Evolutionary conservation across 2,797 vertebrate genomes (phyloP), one percentile per base, ranked within the genome.

Genomic region (Synanceia verrucosa): DNA sequence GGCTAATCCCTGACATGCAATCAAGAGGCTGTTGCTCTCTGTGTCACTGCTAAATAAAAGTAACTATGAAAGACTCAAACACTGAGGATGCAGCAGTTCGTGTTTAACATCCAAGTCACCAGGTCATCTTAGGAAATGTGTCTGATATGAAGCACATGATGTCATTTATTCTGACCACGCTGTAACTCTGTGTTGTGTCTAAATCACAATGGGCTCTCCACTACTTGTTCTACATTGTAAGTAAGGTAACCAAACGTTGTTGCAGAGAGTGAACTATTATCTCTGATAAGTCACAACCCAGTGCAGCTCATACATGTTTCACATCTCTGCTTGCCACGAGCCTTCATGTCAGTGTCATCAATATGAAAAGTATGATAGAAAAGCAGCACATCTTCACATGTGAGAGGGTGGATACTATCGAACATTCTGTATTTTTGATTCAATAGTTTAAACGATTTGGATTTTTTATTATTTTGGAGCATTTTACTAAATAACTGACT

Each of bases 1-100:
- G 53, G 58, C 47, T 73, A 21, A 61, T 70, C 62, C 10, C 41
- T 55, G 53, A 68, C 66, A 58, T 57, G 71, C 53, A 51, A 50
- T 55, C 4, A 1, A 51, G 39, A 53, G 2, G 5, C 47, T 37
- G n/a, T 48, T 69, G n/a, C 48, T 69, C 29, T 48, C 29, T 46
- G 29, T 68, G 19, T 57, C 31, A 44, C 44, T 19, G 16, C 5
- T 33, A 39, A 41, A 64, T 47, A 2, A 33, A 47, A 28, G 46
- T n/a, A 28, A 39, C 26, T 23, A 10, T 43, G 34, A 62, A 47
- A 65, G 28, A 34, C 9, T 47, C 23, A 33, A 31, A 34, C 31
- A 37, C 7, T 26, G 1, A 39, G 33, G 48, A 50, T 52, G 39
- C 58, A 13, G 58, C 37, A 46, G n/a, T 37, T 44, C 57, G 13